Conservation (phyloP, 2,888 invertebrate genomes). For the Spisula solida region DNA sequence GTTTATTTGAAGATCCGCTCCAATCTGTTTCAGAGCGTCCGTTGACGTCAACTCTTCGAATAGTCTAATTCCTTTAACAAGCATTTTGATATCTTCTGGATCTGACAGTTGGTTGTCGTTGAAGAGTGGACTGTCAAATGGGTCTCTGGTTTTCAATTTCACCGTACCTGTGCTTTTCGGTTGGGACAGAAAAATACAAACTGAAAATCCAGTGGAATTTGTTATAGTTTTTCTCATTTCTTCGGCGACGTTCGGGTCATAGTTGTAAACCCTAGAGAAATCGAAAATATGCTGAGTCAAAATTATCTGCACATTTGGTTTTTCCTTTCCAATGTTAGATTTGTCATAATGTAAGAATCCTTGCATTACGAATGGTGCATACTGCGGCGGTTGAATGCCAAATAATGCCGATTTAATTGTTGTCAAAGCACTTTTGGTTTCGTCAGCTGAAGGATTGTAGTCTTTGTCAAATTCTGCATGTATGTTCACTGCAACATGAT, state of each 20-base stretch:
- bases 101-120: neutral
- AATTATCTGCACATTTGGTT: conserved; percentile 1
- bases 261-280: neutral
- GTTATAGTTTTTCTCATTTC: neutral
- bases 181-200: neutral
- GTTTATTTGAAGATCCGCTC: neutral
- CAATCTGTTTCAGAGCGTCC: conserved; percentile 3
- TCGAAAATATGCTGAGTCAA: neutral
- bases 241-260: neutral
- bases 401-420: neutral
- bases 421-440: neutral
- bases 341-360: neutral
- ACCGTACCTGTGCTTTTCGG: neutral
- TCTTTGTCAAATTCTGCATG: neutral
- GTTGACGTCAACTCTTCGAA: neutral
- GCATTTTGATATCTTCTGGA: neutral
- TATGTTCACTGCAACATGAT: neutral
- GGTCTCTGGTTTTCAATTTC: neutral
- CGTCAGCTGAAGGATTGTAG: neutral
- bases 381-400: neutral
- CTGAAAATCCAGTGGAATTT: neutral
- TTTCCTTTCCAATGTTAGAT: neutral
- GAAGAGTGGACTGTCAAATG: neutral
- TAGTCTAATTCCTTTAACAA: conserved; percentile 8
- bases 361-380: neutral